Conservation (phyloP, 1,140 invertebrate species). For the Telenomus remus region DNA sequence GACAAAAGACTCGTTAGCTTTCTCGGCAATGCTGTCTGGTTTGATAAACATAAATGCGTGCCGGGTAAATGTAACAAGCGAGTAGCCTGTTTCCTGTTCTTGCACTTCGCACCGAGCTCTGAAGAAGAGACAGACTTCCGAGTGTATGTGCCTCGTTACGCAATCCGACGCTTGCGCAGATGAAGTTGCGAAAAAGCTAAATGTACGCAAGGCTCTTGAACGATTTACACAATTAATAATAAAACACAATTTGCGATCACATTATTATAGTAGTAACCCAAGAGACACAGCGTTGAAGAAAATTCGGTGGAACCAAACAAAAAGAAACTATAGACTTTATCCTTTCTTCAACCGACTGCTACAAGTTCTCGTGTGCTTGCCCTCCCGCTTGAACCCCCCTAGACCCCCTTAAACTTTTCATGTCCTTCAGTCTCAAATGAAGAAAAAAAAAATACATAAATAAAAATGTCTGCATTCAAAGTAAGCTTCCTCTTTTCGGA, state of each 20-base stretch:
- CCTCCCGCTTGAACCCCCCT: background rate
- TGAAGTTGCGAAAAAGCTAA: too few species aligned
- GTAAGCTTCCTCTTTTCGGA: too few species aligned
- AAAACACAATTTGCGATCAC: background rate
- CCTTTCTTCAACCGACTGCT: background rate
- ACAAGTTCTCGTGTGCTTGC: too few species aligned
- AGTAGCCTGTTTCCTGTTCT: too few species aligned
- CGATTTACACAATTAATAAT: conserved; percentile 1
- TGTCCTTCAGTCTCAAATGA: conserved; percentile 17
- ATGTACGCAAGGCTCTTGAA: background rate
- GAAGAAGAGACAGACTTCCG: conserved; percentile 46
- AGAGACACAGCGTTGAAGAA: background rate
- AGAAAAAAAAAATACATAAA: too few species aligned
- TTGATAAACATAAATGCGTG: too few species aligned
- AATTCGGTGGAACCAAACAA: background rate
- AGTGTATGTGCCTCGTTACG: conserved; percentile 6
- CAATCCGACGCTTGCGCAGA: too few species aligned
- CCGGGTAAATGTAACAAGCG: too few species aligned
- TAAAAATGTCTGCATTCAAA: too few species aligned
- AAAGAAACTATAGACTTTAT: background rate
- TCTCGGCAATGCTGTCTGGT: too few species aligned
- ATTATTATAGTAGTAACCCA: conserved; percentile 2
- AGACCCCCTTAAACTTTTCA: conserved; percentile 1
- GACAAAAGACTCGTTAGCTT: too few species aligned
- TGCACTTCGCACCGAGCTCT: too few species aligned